phyloP scores from a whole-genome alignment of 2,888 invertebrate species.

The Drosophila kanekoi region DNA sequence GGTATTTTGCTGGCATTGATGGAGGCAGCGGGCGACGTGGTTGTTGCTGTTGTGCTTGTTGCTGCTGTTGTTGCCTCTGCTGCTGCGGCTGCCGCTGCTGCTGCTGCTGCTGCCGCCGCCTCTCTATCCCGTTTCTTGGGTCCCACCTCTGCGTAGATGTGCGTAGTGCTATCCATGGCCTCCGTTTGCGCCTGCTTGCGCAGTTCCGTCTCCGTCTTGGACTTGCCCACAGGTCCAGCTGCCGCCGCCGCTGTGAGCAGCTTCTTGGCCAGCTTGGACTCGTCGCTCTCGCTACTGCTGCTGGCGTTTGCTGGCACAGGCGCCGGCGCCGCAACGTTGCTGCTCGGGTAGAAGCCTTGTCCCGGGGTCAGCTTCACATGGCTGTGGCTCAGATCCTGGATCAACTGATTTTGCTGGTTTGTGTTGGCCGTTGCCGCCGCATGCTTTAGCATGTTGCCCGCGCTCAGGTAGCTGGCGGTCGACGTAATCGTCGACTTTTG shows the following conservation, averaged over 20 bases:
- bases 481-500: slow-evolving; percentile 86
- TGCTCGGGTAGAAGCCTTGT: slow-evolving; percentile 48
- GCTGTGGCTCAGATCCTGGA: slow-evolving; percentile 84
- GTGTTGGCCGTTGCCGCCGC: slow-evolving; percentile 84
- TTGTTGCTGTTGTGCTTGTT: slow-evolving; percentile 24
- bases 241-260: slow-evolving; percentile 67
- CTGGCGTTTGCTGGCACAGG: slow-evolving; percentile 1
- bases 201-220: slow-evolving; percentile 57
- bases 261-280: slow-evolving; percentile 85
- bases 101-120: slow-evolving; percentile 62
- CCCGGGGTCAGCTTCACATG: slow-evolving; percentile 80
- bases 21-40: slow-evolving; percentile 38
- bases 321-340: slow-evolving; percentile 16
- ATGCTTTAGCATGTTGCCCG: slow-evolving; percentile 80
- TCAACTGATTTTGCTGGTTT: slow-evolving; percentile 84
- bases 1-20: slow-evolving; percentile 74
- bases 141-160: slow-evolving; percentile 86
- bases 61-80: slow-evolving; percentile 31
- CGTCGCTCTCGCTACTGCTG: slow-evolving; percentile 87
- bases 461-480: slow-evolving; percentile 84
- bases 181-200: slow-evolving; percentile 85
- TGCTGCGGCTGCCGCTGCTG: slow-evolving; percentile 45
- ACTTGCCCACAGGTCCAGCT: slow-evolving; percentile 50
- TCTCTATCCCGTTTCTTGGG: slow-evolving; percentile 80
- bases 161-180: slow-evolving; percentile 95